Percentiles rank a stretch among this genome's conserved stretches.
phyloP scores from a whole-genome alignment of 1,140 invertebrate species.

The Platyura marginata region DNA sequence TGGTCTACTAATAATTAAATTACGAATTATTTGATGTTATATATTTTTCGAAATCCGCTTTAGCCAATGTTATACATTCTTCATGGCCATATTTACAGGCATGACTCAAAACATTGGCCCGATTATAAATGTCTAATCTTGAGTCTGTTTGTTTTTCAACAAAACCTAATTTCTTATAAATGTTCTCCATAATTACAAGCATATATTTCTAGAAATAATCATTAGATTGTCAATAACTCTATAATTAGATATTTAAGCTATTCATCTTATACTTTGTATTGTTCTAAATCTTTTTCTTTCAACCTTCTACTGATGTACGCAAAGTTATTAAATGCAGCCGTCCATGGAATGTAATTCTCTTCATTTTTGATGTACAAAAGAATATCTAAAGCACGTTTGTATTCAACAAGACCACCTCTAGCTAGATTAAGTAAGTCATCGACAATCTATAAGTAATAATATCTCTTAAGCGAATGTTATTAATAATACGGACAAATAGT shows the following conservation, averaged over 20 bases:
- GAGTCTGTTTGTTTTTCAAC: constrained; percentile 7
- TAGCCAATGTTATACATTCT: constrained; percentile 25
- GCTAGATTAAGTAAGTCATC: constrained; percentile 54
- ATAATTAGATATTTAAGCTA: background rate
- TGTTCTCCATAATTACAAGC: constrained; percentile 5
- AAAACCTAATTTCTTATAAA: constrained; percentile 17
- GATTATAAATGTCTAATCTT: constrained; percentile 20
- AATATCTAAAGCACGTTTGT: constrained; percentile 32
- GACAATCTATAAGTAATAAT: no score
- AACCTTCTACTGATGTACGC: constrained; percentile 14
- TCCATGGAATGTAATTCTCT: constrained; percentile 44
- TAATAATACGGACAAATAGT: no score
- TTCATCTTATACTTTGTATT: background rate
- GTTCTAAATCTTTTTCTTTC: constrained; percentile 4
- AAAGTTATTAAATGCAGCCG: constrained; percentile 34
- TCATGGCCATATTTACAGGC: constrained; percentile 28
- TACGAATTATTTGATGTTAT: no score
- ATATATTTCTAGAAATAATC: constrained; percentile 7
- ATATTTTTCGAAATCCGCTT: no score
- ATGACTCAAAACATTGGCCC: constrained; percentile 26
- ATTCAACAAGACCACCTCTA: constrained; percentile 24
- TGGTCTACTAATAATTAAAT: no score
- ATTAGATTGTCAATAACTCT: constrained; percentile 5
- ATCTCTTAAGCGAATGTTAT: no score
- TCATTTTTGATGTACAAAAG: constrained; percentile 38